A percentile compares a stretch with the other conserved stretches of the same genome.
phyloP scores from a whole-genome alignment of 2,113 vertebrate genomes.

The Macrotis lagotis region DNA sequence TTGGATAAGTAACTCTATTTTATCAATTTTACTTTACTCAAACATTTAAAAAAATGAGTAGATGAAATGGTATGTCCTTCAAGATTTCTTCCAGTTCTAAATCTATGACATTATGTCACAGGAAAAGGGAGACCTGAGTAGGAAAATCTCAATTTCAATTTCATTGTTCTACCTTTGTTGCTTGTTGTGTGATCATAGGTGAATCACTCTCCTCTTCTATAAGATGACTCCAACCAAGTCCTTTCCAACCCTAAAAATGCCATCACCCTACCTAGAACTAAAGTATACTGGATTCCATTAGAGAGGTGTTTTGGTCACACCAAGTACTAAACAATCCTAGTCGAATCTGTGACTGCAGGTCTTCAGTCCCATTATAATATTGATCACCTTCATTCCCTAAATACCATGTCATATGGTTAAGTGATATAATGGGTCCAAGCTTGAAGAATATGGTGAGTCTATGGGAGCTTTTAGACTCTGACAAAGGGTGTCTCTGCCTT shows the following conservation, averaged over 20 bases:
- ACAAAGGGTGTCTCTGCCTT: background rate
- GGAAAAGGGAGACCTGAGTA: background rate
- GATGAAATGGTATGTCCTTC: background rate
- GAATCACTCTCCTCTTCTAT: background rate
- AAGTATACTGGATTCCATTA: background rate
- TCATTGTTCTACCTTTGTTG: background rate
- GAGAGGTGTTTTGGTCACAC: background rate
- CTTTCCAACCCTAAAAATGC: background rate
- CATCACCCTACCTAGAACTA: too few species aligned
- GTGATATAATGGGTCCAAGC: background rate
- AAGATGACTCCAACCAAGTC: background rate
- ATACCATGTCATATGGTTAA: background rate
- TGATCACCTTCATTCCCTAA: background rate
- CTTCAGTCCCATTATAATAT: background rate
- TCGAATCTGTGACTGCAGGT: background rate
- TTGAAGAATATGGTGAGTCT: background rate
- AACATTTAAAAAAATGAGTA: background rate
- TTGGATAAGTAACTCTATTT: background rate
- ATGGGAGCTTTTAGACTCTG: background rate
- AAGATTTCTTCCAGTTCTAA: background rate
- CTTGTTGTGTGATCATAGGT: background rate
- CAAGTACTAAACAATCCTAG: background rate
- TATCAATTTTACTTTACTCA: conserved; percentile 13
- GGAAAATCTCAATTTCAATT: background rate
- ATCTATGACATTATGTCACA: background rate